phyloP scores from a whole-genome alignment of 2,888 invertebrate species.

The Achlya flavicornis region DNA sequence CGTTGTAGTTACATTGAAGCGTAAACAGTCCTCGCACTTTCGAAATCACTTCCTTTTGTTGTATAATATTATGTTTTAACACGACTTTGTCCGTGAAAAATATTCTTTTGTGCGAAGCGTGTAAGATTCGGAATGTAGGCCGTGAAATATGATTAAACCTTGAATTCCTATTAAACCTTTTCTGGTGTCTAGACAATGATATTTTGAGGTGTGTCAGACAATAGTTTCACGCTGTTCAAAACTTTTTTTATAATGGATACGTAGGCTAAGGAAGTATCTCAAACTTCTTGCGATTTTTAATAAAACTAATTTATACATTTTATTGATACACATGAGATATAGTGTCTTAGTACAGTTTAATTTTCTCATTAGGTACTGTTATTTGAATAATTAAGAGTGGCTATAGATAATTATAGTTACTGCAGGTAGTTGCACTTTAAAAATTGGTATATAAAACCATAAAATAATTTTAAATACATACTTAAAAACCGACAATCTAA shows the following conservation, averaged over 20 bases:
- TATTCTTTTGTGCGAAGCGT: not conserved
- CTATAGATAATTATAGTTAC: no score
- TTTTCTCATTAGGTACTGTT: no score
- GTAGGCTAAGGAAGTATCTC: no score
- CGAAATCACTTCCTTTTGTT: slow-evolving; percentile 17
- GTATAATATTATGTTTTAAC: not conserved
- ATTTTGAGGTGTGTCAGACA: not conserved
- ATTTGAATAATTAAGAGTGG: no score
- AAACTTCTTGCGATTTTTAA: no score
- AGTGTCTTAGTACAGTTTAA: no score
- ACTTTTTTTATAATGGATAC: not conserved
- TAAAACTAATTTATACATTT: no score
- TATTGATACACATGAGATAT: no score
- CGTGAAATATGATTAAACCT: not conserved
- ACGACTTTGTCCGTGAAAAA: not conserved
- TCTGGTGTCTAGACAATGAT: not conserved
- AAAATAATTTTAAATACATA: no score
- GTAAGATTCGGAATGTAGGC: not conserved
- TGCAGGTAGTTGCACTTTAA: no score
- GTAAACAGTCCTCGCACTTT: slow-evolving; percentile 16
- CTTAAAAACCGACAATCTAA: no score
- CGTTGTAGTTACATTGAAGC: slow-evolving; percentile 13
- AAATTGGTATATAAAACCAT: no score
- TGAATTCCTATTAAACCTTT: not conserved
- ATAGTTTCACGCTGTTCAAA: not conserved